Percentiles rank a stretch among this genome's conserved stretches.
Conservation (phyloP, 2,113 vertebrate species). For the Proterorhinus semilunaris region DNA sequence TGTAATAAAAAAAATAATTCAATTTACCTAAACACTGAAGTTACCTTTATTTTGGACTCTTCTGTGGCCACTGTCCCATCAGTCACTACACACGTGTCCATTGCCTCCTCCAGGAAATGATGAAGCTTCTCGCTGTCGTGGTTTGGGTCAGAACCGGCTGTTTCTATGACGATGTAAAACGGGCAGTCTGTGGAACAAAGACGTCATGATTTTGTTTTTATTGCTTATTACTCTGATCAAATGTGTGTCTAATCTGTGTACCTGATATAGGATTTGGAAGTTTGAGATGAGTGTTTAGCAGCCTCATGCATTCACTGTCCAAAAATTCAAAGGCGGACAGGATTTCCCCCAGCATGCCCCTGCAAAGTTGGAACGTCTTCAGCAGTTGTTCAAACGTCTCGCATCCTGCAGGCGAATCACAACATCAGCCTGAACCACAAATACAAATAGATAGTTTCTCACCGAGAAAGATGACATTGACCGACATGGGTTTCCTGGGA, state of each 20-base stretch:
- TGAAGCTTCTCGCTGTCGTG: slow-evolving; percentile 90
- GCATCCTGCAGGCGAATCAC: slow-evolving; percentile 78
- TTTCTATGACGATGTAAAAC: slow-evolving; percentile 94
- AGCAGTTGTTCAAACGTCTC: slow-evolving; percentile 84
- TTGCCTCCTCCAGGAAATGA: slow-evolving; percentile 81
- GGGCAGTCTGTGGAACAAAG: slow-evolving; percentile 77
- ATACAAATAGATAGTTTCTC: slow-evolving; percentile 15
- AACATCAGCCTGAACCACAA: background rate
- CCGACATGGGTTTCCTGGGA: slow-evolving; percentile 84
- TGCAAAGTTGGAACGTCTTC: slow-evolving; percentile 84
- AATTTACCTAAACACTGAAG: no score
- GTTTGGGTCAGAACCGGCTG: slow-evolving; percentile 80
- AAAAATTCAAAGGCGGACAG: slow-evolving; percentile 95
- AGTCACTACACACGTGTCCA: slow-evolving; percentile 77
- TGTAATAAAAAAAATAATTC: no score
- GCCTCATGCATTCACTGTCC: slow-evolving; percentile 86
- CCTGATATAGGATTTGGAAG: slow-evolving; percentile 86
- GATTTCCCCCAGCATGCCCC: slow-evolving; percentile 89
- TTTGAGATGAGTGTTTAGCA: slow-evolving; percentile 83
- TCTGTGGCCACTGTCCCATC: slow-evolving; percentile 89
- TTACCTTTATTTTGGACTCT: slow-evolving; percentile 84
- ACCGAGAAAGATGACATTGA: slow-evolving; percentile 92
- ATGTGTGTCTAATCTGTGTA: slow-evolving; percentile 54
- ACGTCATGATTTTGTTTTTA: background rate
- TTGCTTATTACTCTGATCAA: slow-evolving; percentile 47